Evolutionary conservation across 1,140 invertebrate species (phyloP), one percentile per base, ranked within the genome.

Genomic region (Zaprionus kolodkinae): DNA sequence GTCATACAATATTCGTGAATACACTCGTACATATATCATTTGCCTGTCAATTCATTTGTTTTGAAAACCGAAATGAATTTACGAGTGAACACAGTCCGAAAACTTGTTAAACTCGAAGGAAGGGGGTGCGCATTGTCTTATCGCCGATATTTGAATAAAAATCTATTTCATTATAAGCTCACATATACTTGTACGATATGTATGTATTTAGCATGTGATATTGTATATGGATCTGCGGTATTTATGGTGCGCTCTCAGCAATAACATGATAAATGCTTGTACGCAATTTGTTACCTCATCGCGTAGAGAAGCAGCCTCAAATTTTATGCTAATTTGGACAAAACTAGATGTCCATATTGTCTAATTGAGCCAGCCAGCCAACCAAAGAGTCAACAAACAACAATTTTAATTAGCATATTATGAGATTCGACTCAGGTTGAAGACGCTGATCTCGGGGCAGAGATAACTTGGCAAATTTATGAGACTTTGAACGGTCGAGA

Each of bases 251-350:
- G 64, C 57, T 45, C 63, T 72, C 70, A 74, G 73, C 85, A 88
- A 88, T 90, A 88, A 88, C 85, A 89, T 89, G 85, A 89, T 89
- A 89, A 89, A 89, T 89, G 85, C 86, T 89, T 89, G 85, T 89
- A 89, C 78, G 76, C 78, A 89, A 89, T 89, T 89, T 89, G 85
- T 89, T 85, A 89, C 75, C 85, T 89, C 86, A 89, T 84, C 84
- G 84, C 67, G 52, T 35, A 36, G 52, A 65, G 62, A 65, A 17
- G 68, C 55, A 68, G 67, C 75, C 75, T 70, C 78, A 87, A 88
- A 78, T 72, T 76, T 60, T 78, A 88, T 88, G 84, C 67, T 88
- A 89, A 88, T 88, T 89, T 72, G 76, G 71, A 89, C 85, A 78
- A 88, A 88, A 89, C 84, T 88, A 88, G 85, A 89, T 89, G 85